Evolutionary conservation across 2,888 invertebrate species (phyloP).

Genomic region (Dione juno): DNA sequence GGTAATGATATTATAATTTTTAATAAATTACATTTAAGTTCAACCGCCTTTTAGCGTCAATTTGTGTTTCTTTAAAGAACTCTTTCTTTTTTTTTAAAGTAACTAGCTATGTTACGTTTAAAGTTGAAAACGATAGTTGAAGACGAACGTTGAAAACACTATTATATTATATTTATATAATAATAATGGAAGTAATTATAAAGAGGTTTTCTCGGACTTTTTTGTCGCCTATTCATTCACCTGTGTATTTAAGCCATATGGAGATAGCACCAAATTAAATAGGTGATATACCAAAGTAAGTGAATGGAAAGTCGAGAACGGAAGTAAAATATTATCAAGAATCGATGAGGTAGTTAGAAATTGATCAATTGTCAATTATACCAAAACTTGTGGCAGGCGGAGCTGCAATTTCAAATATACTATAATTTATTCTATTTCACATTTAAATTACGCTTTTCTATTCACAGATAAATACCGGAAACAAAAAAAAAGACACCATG

Average conservation of each 20-base stretch:
- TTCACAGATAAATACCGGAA: slow-evolving; percentile 31
- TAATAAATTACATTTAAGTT: slow-evolving; percentile 10
- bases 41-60: neutral
- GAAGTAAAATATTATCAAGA: neutral
- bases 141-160: no score
- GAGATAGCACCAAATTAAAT: neutral
- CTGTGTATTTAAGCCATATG: neutral
- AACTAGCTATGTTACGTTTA: no score
- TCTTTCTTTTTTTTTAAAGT: neutral
- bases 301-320: neutral
- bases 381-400: slow-evolving; percentile 4
- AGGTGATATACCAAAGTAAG: neutral
- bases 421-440: slow-evolving; percentile 9
- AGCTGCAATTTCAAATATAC: neutral
- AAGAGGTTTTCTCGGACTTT: no score
- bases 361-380: slow-evolving; percentile 6
- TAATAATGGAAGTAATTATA: no score
- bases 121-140: no score
- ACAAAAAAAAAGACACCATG: slow-evolving; percentile 31
- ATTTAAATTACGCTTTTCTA: slow-evolving; percentile 22
- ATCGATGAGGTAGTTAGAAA: neutral
- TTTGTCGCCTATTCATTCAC: neutral
- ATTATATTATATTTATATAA: no score
- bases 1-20: slow-evolving; percentile 16
- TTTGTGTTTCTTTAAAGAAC: neutral